These are phyloP conservation scores for Calonectris borealis DNA, from an alignment of 2,113 vertebrate species.

Conservation along the genomic window DNA sequence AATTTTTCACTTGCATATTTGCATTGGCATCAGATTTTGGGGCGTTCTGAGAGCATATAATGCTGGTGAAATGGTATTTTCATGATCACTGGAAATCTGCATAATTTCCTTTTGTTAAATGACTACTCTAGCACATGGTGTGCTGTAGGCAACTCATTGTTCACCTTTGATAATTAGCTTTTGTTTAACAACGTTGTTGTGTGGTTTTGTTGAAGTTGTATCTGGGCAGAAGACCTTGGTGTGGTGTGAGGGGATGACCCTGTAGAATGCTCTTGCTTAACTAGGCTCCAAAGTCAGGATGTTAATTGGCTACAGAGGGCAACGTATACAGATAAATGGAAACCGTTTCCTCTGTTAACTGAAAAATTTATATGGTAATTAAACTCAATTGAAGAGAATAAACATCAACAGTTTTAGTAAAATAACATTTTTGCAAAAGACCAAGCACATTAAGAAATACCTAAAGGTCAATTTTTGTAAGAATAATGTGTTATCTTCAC, in stretches of 20 bases:
- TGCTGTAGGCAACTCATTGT: not conserved
- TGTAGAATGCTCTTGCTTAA: not conserved
- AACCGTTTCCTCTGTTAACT: not conserved
- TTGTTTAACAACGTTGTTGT: not conserved
- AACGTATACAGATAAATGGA: not conserved
- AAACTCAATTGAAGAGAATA: constrained; percentile 35
- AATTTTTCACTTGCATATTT: not conserved
- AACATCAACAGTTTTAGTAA: not conserved
- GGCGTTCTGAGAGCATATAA: not conserved
- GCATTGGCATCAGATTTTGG: not conserved
- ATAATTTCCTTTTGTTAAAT: constrained; percentile 19
- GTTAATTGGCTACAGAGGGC: constrained; percentile 13
- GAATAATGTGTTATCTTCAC: not conserved
- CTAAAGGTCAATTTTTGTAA: not conserved
- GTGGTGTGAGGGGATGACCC: not conserved
- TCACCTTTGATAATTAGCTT: constrained; percentile 17
- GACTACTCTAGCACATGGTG: not conserved
- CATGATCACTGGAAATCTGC: not conserved
- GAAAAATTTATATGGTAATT: constrained; percentile 22
- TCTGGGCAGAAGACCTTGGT: not conserved
- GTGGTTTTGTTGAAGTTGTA: not conserved
- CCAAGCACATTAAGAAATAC: not conserved
- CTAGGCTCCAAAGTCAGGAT: not conserved
- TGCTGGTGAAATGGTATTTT: not conserved
- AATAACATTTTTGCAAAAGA: not conserved